Conservation (phyloP, 2,797 vertebrate species). For the Myripristis jacobus region DNA sequence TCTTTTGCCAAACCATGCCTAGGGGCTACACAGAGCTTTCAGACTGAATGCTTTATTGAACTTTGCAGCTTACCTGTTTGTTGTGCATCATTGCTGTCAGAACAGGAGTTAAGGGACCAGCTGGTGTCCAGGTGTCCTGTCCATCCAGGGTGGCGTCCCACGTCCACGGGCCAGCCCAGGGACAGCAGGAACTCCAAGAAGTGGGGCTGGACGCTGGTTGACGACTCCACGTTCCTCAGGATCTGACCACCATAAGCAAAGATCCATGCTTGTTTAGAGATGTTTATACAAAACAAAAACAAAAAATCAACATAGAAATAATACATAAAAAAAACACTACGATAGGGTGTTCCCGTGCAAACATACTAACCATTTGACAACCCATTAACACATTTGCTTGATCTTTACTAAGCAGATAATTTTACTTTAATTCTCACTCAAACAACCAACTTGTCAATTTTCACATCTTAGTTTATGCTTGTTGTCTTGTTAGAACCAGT, state of each 20-base stretch:
- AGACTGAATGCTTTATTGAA: not conserved
- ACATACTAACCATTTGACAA: not conserved
- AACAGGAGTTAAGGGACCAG: constrained; percentile 93
- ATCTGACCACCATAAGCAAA: constrained; percentile 81
- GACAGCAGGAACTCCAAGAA: constrained; percentile 96
- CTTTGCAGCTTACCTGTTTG: constrained; percentile 82
- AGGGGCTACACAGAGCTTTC: not conserved
- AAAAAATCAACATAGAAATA: not conserved
- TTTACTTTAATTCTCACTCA: not conserved
- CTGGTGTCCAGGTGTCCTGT: constrained; percentile 95
- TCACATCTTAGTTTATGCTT: not conserved
- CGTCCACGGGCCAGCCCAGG: constrained; percentile 94
- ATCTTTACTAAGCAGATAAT: not conserved
- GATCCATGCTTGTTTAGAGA: not conserved
- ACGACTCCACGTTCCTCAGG: constrained; percentile 94
- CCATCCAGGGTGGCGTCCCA: constrained; percentile 94
- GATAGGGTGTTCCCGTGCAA: no score
- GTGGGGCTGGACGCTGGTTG: constrained; percentile 91
- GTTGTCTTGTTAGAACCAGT: not conserved
- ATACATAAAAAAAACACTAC: no score
- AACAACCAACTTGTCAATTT: not conserved
- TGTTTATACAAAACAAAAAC: not conserved
- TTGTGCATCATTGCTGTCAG: constrained; percentile 82
- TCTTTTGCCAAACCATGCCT: not conserved
- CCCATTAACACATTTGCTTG: not conserved